Evolutionary conservation across 2,888 invertebrate genomes (phyloP), one percentile per base, ranked within the genome.

Genomic region (Sarcophaga carnaria): DNA sequence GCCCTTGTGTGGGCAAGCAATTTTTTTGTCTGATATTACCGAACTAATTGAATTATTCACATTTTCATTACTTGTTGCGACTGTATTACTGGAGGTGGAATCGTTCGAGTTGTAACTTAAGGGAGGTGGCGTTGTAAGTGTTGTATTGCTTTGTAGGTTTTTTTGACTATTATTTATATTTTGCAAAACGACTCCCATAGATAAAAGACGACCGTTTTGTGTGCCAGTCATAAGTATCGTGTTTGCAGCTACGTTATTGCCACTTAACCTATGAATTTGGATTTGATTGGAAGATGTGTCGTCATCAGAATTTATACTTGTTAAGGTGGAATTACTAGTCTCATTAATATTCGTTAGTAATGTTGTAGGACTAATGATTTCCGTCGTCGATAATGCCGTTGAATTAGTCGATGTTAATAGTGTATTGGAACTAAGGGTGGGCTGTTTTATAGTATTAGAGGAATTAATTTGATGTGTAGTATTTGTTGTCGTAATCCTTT

Each of bases 1-100:
- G 64, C 98, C 98, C 94, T 78, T 88, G 86, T 79, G 88, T 82
- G 71, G 47, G 76, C 86, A 64, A 80, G 45, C 62, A 82, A 88
- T 77, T 81, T 87, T 72, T 78, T 83, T 81, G 80, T 77, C 80
- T 25, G 72, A 82, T 54, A 25, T 74, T 14, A 77, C 22, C 63
- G 88, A 20, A 70, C 90, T 91, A 90, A 91, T 14, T 90, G 90
- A 63, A 83, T 79, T 45, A 22, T 79, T 77, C 4, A 54, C 54
- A 8, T 62, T 47, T 66, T 77, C 83, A 70, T 64, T 79, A 17
- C 14, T 54, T 20, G 69, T 22, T 25, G 47, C 27, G 25, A 27
- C 79, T 45, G 69, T 54, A 27, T 66, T 80, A n/a, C 60, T 70
- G 14, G 63, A 49, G 71, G 75, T 75, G 80, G 75, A 70, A 71